These are phyloP conservation scores for Hybognathus amarus DNA, from an alignment of 2,797 vertebrate genomes.

Conservation along the genomic window DNA sequence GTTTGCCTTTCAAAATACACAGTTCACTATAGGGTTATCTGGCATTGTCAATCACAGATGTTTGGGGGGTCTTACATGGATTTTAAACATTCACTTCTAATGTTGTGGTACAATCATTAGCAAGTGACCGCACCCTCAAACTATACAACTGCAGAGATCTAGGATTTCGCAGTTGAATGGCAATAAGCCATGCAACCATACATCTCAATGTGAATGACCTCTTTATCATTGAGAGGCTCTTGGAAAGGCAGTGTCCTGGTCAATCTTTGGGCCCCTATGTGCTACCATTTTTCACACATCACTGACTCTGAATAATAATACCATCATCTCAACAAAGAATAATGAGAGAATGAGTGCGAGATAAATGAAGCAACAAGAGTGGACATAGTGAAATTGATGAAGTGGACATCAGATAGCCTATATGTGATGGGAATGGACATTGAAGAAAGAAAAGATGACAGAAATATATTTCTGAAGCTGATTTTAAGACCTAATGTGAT, in stretches of 20 bases:
- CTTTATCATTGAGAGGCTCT: not conserved
- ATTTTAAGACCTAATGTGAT: not conserved
- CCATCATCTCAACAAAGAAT: constrained; percentile 34
- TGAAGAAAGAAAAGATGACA: not conserved
- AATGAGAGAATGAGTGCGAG: not conserved
- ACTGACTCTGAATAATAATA: constrained; percentile 52
- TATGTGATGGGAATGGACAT: not conserved
- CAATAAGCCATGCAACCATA: not conserved
- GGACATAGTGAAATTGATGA: not conserved
- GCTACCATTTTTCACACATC: constrained; percentile 55
- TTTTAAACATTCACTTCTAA: not conserved
- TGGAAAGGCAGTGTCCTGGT: not conserved
- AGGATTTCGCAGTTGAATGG: not conserved
- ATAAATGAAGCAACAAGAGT: not conserved
- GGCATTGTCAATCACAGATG: constrained; percentile 13
- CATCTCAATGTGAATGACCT: not conserved
- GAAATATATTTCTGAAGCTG: not conserved
- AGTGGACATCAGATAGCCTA: not conserved
- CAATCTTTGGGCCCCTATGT: constrained; percentile 15
- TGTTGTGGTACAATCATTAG: not conserved
- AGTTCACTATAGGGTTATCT: constrained; percentile 14
- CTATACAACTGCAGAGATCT: not conserved
- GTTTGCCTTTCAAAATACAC: constrained; percentile 33
- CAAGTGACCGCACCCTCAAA: not conserved
- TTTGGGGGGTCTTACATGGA: constrained; percentile 20